Conservation (phyloP, 2,888 invertebrate genomes). For the Ganaspis brasiliensis region DNA sequence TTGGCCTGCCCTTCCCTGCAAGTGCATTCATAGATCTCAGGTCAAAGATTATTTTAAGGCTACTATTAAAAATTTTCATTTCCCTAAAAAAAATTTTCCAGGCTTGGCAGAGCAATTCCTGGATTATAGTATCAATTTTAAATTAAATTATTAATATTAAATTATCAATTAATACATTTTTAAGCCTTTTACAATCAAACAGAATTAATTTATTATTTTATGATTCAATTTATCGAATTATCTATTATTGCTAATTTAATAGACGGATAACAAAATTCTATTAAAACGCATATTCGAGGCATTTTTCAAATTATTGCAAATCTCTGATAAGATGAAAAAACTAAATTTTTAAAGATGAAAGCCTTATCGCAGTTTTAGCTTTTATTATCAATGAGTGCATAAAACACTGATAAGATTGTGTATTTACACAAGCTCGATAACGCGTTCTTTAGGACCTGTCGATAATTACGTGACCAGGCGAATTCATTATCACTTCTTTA, state of each 20-base stretch:
- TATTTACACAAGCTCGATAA: constrained; percentile 8
- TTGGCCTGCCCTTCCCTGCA: constrained; percentile 19
- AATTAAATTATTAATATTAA: no score
- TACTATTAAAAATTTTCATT: constrained; percentile 6
- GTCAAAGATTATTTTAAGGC: constrained; percentile 37
- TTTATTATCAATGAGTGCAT: background rate
- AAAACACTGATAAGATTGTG: background rate
- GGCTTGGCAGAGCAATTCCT: background rate
- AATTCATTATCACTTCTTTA: constrained; percentile 40
- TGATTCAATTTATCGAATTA: no score
- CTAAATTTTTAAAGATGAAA: background rate
- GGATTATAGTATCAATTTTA: background rate
- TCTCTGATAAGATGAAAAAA: no score
- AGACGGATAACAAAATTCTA: no score
- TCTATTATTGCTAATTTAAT: no score
- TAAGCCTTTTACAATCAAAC: no score
- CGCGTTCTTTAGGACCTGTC: background rate
- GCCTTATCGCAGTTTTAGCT: background rate
- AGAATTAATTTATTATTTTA: no score
- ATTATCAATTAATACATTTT: no score
- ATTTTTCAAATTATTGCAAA: background rate
- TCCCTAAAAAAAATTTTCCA: background rate
- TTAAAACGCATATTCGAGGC: background rate
- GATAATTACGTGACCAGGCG: constrained; percentile 36
- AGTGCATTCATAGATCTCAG: constrained; percentile 34